Conservation (phyloP, 2,888 invertebrate genomes). For the Perizoma affinitatum region DNA sequence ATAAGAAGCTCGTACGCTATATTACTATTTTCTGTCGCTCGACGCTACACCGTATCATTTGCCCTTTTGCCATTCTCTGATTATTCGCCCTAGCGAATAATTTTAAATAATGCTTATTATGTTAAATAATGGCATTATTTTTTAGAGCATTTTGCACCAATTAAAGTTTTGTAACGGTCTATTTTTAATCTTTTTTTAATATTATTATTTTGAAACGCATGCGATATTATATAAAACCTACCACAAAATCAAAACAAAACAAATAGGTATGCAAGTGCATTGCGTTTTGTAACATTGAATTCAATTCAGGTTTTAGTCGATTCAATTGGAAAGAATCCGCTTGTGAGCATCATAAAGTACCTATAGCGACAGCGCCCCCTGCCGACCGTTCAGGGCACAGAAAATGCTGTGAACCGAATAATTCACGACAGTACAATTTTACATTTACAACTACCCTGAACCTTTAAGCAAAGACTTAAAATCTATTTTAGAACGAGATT, state of each 20-base stretch:
- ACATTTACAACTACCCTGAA: conserved; percentile 30
- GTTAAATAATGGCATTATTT: no score
- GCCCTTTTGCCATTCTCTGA: no score
- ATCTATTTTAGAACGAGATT: conserved; percentile 23
- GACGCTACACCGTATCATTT: no score
- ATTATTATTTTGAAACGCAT: no score
- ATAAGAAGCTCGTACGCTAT: no score
- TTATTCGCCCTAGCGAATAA: no score
- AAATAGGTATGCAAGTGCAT: conserved; percentile 11
- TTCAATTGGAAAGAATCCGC: conserved; percentile 57
- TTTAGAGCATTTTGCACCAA: no score
- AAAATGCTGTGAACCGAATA: conserved; percentile 62
- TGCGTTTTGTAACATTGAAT: conserved; percentile 51
- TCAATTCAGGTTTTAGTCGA: conserved; percentile 59
- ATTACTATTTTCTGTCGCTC: no score
- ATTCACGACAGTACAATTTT: conserved; percentile 56
- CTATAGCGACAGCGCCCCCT: conserved; percentile 47
- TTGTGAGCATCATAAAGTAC: conserved; percentile 60
- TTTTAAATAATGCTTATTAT: no score
- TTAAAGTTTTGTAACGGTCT: no score
- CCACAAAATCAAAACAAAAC: conserved; percentile 7
- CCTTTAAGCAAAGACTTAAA: conserved; percentile 20
- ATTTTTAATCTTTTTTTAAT: no score
- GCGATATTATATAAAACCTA: neutral
- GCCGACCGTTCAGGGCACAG: conserved; percentile 51